These are phyloP conservation scores for Hydroisotoma schaefferi DNA, from an alignment of 2,888 invertebrate genomes.

Conservation along the genomic window DNA sequence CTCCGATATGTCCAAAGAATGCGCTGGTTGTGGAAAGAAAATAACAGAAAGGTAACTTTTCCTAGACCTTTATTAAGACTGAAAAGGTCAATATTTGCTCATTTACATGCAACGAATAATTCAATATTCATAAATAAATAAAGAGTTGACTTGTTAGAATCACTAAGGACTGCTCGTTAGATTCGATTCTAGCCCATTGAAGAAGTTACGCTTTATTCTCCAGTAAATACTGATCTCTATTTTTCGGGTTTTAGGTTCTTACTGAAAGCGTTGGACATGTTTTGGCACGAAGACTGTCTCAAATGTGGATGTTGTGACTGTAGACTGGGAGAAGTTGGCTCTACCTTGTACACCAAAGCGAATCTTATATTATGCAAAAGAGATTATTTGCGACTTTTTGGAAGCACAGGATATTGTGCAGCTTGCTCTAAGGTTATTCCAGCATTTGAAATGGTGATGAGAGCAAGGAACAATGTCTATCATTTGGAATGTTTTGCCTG, in stretches of 20 bases:
- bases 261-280: slow-evolving; percentile 85
- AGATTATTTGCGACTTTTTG: slow-evolving; percentile 80
- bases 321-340: slow-evolving; percentile 91
- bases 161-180: no score
- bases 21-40: slow-evolving; percentile 79
- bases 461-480: slow-evolving; percentile 93
- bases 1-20: slow-evolving; percentile 58
- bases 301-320: slow-evolving; percentile 98
- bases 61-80: neutral
- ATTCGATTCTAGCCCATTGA: no score
- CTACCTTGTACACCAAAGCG: slow-evolving; percentile 90
- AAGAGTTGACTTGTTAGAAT: no score
- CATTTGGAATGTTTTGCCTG: slow-evolving; percentile 98
- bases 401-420: slow-evolving; percentile 67
- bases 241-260: slow-evolving; percentile 67
- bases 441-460: slow-evolving; percentile 99
- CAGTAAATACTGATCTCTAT: no score
- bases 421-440: slow-evolving; percentile 97
- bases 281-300: slow-evolving; percentile 97
- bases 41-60: slow-evolving; percentile 68
- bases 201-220: no score
- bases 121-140: neutral
- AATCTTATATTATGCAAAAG: slow-evolving; percentile 92
- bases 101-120: neutral
- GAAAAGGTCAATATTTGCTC: neutral